Base-by-base conservation (phyloP, 2,888 invertebrate species). In the Stenolophus ochropezus region DNA sequence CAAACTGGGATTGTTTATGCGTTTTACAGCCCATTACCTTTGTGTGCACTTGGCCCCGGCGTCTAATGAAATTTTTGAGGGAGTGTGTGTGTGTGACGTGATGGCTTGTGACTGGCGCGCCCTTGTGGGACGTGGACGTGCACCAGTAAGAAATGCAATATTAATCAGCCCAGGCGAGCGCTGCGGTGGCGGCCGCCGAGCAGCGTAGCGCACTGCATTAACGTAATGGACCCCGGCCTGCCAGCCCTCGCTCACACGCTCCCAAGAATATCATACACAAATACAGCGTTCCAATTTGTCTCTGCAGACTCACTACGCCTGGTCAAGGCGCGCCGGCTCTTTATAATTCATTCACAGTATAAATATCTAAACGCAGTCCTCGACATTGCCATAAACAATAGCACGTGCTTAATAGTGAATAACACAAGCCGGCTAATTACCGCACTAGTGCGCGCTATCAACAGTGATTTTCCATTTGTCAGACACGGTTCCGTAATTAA, bases 391-490 rank as follows among this genome's bases (percentile, higher is more conserved):
- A 42, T 11, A 49, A n/a, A 49, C 53, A 6, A 25, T 20, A 56
- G 56, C 56, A 56, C 56, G 56, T 20, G 56, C 21, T 8, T n/a
- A n/a, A 23, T 8, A 25, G 11, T 61, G 61, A 61, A 61, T 61
- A 25, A 61, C 25, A 14, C n/a, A 61, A 20, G 53, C 76, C 82
- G 78, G 82, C 82, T 84, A 84, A 84, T 84, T 84, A 84, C 81
- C 77, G 81, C 69, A 18, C 65, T 18, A 20, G 81, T 49, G 42
- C 56, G 25, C 58, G 91, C 91, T 91, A 91, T 91, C 91, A 91
- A 91, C 91, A 91, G 90, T 90, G 91, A 91, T 91, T 91, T 91
- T 91, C 91, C 91, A 91, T 91, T 91, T 91, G 91, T 91, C 91
- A 91, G 91, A 91, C 91, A 91, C 90, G 90, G 90, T 90, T 91